Evolutionary conservation across 2,888 invertebrate genomes (phyloP).

Genomic region (Spisula subtruncata): DNA sequence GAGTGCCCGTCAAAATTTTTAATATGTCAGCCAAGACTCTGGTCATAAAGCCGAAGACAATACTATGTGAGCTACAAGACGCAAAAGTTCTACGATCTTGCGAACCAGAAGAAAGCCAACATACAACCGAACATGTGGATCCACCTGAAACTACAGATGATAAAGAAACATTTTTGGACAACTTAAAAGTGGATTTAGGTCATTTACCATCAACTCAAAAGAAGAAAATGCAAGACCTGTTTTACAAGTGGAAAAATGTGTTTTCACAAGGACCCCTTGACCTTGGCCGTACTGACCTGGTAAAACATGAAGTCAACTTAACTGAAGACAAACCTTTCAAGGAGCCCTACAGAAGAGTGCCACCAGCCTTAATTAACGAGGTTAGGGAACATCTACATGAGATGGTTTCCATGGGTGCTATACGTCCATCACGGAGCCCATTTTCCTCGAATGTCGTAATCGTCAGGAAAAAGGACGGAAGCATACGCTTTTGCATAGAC

Average conservation of each 20-base stretch:
- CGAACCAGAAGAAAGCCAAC: not conserved
- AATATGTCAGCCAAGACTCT: conserved; percentile 16
- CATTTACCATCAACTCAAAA: not conserved
- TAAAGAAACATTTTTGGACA: too few relatives aligned
- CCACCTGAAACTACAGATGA: too few relatives aligned
- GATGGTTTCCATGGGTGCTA: conserved; percentile 59
- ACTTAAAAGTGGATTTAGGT: too few relatives aligned
- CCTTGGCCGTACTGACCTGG: conserved; percentile 51
- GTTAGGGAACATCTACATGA: conserved; percentile 60
- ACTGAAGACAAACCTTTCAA: conserved; percentile 49
- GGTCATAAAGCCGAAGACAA: not conserved
- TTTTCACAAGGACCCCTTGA: conserved; percentile 40
- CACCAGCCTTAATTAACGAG: conserved; percentile 59
- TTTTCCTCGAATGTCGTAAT: too few relatives aligned
- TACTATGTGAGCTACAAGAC: conserved; percentile 20
- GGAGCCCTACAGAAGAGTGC: conserved; percentile 60
- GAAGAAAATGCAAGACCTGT: not conserved
- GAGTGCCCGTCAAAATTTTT: not conserved
- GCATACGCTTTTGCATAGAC: conserved; percentile 63
- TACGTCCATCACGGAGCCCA: conserved; percentile 58
- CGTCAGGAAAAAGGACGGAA: conserved; percentile 59
- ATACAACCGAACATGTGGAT: too few relatives aligned
- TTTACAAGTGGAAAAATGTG: conserved; percentile 4
- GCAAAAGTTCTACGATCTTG: not conserved
- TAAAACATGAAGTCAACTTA: conserved; percentile 51